Conservation (phyloP, 2,113 vertebrate species). For the Poeciliopsis turrubarensis region DNA sequence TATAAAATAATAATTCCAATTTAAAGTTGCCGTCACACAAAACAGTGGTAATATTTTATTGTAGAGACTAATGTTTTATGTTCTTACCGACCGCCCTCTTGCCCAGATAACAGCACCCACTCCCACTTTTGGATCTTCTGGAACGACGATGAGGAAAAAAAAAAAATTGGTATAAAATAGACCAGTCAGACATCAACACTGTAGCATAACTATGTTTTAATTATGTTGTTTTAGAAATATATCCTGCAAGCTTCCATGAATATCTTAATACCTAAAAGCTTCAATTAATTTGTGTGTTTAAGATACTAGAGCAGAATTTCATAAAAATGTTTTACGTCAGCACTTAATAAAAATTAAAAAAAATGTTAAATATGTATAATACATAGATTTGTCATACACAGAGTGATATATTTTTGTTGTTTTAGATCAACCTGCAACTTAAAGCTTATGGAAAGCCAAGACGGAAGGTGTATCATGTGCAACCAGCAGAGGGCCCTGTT, state of each 20-base stretch:
- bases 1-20: neutral
- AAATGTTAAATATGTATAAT: no score
- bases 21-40: neutral
- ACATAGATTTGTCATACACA: no score
- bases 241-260: neutral
- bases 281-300: no score
- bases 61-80: neutral
- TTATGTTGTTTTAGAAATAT: neutral
- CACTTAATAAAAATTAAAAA: no score
- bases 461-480: no score
- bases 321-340: no score
- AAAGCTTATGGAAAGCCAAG: no score
- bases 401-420: no score
- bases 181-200: neutral
- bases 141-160: conserved; percentile 59
- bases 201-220: neutral
- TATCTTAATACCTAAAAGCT: neutral
- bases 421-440: no score
- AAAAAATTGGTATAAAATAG: neutral
- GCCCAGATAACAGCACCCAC: conserved; percentile 97
- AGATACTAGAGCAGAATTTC: no score
- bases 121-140: conserved; percentile 96
- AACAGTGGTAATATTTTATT: neutral
- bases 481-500: no score
- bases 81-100: conserved; percentile 87